These are phyloP conservation scores for Capitulum mitella DNA, from an alignment of 2,888 invertebrate species.

Conservation along the genomic window DNA sequence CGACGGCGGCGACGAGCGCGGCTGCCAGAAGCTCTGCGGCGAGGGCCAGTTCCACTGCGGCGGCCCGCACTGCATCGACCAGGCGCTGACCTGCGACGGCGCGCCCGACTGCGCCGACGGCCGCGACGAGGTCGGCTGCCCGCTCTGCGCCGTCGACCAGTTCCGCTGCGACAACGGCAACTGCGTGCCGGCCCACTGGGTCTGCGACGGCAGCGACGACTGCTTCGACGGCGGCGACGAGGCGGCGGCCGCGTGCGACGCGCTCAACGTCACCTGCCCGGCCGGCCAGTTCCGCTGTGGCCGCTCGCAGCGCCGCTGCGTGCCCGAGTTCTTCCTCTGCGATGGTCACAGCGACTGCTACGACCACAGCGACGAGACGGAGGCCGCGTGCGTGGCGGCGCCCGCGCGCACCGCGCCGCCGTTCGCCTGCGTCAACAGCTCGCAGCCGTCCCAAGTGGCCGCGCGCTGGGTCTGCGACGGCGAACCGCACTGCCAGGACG, in stretches of 20 bases:
- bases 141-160: neutral
- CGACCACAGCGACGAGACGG: conserved; percentile 61
- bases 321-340: conserved; percentile 41
- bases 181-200: neutral
- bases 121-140: neutral
- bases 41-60: too few relatives aligned
- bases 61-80: neutral
- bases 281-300: conserved; percentile 29
- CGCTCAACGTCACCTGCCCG: too few relatives aligned
- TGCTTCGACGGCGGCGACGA: conserved; percentile 7
- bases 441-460: conserved; percentile 41
- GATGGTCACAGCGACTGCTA: conserved; percentile 57
- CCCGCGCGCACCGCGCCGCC: too few relatives aligned
- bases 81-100: neutral
- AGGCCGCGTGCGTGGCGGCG: neutral
- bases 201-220: conserved; percentile 22
- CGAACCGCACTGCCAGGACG: conserved; percentile 59
- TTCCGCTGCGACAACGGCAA: neutral
- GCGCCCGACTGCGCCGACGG: neutral
- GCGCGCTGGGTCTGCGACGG: conserved; percentile 44
- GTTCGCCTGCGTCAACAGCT: conserved; percentile 41
- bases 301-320: conserved; percentile 34
- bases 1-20: neutral
- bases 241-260: neutral
- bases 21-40: neutral